Evolutionary conservation across 1,140 invertebrate species (phyloP).

Genomic region (Eurosta solidaginis): DNA sequence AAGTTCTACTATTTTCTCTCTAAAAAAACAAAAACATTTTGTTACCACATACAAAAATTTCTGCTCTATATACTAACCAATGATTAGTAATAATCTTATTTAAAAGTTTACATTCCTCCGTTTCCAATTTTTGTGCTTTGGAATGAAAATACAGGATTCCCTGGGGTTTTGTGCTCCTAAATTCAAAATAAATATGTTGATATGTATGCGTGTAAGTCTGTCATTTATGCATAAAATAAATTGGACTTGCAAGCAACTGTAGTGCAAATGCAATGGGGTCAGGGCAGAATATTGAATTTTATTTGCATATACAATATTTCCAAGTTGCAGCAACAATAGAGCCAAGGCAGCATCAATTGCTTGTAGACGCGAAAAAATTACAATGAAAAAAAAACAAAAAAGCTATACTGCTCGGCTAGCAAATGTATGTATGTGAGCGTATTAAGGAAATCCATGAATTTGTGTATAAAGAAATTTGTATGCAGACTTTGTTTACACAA

Average conservation of each 20-base stretch:
- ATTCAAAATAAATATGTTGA: background rate
- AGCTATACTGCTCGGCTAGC: background rate
- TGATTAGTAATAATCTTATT: background rate
- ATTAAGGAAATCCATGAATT: background rate
- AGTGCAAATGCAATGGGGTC: background rate
- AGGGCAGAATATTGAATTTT: slow-evolving; percentile 18
- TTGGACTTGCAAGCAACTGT: background rate
- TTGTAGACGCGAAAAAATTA: slow-evolving; percentile 14
- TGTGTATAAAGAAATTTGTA: background rate
- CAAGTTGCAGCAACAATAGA: slow-evolving; percentile 1
- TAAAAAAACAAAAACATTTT: no score
- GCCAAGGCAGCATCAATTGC: slow-evolving; percentile 13
- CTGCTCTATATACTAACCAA: no score
- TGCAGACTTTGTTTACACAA: no score
- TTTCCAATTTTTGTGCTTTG: background rate
- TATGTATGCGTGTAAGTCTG: background rate
- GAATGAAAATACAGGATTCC: background rate
- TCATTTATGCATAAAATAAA: background rate
- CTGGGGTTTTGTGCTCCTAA: background rate
- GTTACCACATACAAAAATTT: no score
- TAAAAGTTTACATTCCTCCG: background rate
- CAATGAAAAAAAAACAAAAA: background rate
- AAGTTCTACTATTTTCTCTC: no score
- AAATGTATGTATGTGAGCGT: no score
- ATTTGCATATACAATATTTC: slow-evolving; percentile 9